Percentiles rank a stretch among this genome's conserved stretches.
Conservation (phyloP, 53 echinoderm and acorn worm genomes). For the Holothuria scabra region DNA sequence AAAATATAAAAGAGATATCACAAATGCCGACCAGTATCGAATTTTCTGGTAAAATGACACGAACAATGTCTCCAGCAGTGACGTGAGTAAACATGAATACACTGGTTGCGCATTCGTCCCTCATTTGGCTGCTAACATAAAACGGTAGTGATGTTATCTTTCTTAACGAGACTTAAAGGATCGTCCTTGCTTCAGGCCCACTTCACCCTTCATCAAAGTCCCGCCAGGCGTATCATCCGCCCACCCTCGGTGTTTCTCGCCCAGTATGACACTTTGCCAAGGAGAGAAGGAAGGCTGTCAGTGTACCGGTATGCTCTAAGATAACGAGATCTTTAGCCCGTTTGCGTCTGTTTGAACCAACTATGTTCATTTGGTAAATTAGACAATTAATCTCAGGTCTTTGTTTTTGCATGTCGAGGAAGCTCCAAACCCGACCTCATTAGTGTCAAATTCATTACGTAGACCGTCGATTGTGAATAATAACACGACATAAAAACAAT, state of each 20-base stretch:
- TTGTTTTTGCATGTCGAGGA: slow-evolving; percentile 34
- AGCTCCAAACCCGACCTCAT: slow-evolving; percentile 30
- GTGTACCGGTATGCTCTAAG: background rate
- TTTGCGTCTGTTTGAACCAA: slow-evolving; percentile 31
- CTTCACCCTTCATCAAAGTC: slow-evolving; percentile 16
- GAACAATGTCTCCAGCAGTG: too few species aligned
- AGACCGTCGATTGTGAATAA: slow-evolving; percentile 38
- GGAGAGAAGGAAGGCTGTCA: slow-evolving; percentile 8
- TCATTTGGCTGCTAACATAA: too few species aligned
- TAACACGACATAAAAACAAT: slow-evolving; percentile 34
- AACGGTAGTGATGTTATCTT: slow-evolving; percentile 9
- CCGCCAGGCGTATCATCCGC: slow-evolving; percentile 26
- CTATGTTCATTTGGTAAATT: slow-evolving; percentile 39
- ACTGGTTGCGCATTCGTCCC: too few species aligned
- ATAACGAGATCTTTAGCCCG: slow-evolving; percentile 14
- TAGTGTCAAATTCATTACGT: slow-evolving; percentile 46
- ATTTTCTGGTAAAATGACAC: too few species aligned
- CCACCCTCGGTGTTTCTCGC: slow-evolving; percentile 2
- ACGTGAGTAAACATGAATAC: too few species aligned
- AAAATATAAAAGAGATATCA: too few species aligned
- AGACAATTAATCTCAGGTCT: slow-evolving; percentile 41
- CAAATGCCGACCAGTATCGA: too few species aligned
- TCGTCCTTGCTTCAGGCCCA: slow-evolving; percentile 13
- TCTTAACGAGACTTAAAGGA: slow-evolving; percentile 4
- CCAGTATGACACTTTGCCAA: background rate